A percentile compares a stretch with the other conserved stretches of the same genome.
phyloP scores from a whole-genome alignment of 2,888 invertebrate genomes.

The Lycia hirtaria region DNA sequence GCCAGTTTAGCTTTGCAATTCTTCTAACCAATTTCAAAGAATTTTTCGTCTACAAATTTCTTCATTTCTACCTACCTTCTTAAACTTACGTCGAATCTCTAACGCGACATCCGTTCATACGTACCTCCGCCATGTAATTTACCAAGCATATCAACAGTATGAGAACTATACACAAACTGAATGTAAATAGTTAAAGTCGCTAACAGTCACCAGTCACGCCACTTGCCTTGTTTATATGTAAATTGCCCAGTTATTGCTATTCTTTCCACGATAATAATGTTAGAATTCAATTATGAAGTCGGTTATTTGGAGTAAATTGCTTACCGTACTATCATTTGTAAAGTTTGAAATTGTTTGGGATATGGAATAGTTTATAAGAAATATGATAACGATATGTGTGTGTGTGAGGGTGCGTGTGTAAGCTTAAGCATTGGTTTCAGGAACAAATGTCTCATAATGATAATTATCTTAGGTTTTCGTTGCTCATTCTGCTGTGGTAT shows the following conservation, averaged over 20 bases:
- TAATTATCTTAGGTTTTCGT: too few species aligned
- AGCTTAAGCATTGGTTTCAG: too few species aligned
- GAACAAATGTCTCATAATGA: too few species aligned
- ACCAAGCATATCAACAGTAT: constrained; percentile 40
- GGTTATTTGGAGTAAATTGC: constrained; percentile 37
- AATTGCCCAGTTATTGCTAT: constrained; percentile 46
- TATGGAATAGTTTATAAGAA: constrained; percentile 14
- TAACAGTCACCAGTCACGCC: constrained; percentile 50
- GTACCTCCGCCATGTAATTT: constrained; percentile 34
- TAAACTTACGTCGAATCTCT: not conserved
- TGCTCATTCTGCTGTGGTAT: too few species aligned
- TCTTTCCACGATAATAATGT: constrained; percentile 46
- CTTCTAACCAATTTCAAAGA: too few species aligned
- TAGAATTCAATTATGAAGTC: constrained; percentile 51
- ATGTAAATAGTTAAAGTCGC: constrained; percentile 40
- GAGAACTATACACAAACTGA: constrained; percentile 32
- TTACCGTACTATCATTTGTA: constrained; percentile 35
- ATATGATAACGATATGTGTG: not conserved
- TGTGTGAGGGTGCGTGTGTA: not conserved
- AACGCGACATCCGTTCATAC: constrained; percentile 4
- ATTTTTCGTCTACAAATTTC: too few species aligned
- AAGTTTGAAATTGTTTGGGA: constrained; percentile 21
- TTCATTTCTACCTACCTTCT: not conserved
- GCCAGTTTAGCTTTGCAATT: too few species aligned
- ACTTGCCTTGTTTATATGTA: constrained; percentile 51